Evolutionary conservation across 2,113 vertebrate genomes (phyloP), one percentile per base, ranked within the genome.

Genomic region (Lethenteron camtschaticum): DNA sequence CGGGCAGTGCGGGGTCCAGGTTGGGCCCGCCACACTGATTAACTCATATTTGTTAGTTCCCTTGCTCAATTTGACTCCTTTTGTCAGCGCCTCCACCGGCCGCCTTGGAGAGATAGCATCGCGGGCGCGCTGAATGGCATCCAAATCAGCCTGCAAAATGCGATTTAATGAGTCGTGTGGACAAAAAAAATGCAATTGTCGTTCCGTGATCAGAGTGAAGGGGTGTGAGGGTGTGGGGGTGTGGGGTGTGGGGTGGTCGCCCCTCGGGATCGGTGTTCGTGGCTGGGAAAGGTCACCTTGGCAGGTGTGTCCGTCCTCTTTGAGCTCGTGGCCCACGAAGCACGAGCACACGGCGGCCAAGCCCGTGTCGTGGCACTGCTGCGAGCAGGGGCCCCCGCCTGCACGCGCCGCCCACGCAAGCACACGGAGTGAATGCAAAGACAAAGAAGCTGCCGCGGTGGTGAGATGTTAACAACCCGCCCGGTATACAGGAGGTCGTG

Each of bases 351-450:
- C 76, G 1, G 76, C 78, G 0, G 69, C 71, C 16, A 79, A 84
- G 14, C 75, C 79, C 55, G 78, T 68, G 2, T 71, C 12, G 1
- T 2, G 69, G 75, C 89, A 95, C 41, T 79, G 76, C 70, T 94
- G 90, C 73, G 82, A 81, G 77, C 89, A 95, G 16, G 78, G 83
- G 2, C 83, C 82, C 0, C 85, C 86, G 74, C 80, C 90, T 95
- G 13, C 2, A 58, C 70, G 58, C 72, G 68, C 9, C 58, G 57
- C 69, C 75, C 13, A 75, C 57, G 74, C 72, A 10, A 73, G 59
- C 73, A 3, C 13, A 57, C 55, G 57, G 75, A 57, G 10, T 12
- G 6, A 58, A 71, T 11, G 9, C 68, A 71, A 75, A 72, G 72
- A 18, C 75, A 57, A 75, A 76, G 70, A 13, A 75, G 57, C 71